A percentile compares a stretch with the other conserved stretches of the same genome.
Conservation (phyloP, 2,113 vertebrate species). For the Glaucomys volans region DNA sequence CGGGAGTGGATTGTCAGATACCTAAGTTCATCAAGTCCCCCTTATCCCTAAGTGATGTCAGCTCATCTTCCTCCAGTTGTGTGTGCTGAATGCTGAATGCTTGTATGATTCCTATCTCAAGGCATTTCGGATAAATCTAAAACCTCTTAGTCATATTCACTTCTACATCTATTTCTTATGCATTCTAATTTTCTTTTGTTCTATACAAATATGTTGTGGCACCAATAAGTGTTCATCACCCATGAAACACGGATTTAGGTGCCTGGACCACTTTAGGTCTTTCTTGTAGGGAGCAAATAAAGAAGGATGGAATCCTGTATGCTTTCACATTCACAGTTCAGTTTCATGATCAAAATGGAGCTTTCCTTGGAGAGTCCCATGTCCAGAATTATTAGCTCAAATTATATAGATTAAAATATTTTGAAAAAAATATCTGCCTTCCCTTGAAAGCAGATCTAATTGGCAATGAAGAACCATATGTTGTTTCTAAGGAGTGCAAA, state of each 20-base stretch:
- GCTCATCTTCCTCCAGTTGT: not conserved
- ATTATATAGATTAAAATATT: not conserved
- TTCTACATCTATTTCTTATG: not conserved
- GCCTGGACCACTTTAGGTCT: not conserved
- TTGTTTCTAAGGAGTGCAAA: not conserved
- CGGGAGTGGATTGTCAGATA: accelerated
- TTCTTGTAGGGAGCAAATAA: not conserved
- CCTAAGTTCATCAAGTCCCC: not conserved
- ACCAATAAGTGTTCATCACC: not conserved
- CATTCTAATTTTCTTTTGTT: not conserved
- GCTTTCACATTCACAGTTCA: not conserved
- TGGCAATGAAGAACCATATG: not conserved
- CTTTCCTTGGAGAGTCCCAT: not conserved
- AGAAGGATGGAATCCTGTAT: not conserved
- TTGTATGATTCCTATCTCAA: not conserved
- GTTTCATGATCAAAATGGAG: not conserved
- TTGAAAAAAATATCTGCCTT: not conserved
- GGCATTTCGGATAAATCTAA: not conserved
- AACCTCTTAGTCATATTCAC: not conserved
- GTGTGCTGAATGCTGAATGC: not conserved
- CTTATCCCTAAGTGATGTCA: not conserved
- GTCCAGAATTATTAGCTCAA: not conserved
- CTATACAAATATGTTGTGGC: not conserved
- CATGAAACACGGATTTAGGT: not conserved
- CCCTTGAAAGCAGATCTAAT: not conserved